Conservation (phyloP, 1,140 invertebrate genomes). For the Papilio machaon region DNA sequence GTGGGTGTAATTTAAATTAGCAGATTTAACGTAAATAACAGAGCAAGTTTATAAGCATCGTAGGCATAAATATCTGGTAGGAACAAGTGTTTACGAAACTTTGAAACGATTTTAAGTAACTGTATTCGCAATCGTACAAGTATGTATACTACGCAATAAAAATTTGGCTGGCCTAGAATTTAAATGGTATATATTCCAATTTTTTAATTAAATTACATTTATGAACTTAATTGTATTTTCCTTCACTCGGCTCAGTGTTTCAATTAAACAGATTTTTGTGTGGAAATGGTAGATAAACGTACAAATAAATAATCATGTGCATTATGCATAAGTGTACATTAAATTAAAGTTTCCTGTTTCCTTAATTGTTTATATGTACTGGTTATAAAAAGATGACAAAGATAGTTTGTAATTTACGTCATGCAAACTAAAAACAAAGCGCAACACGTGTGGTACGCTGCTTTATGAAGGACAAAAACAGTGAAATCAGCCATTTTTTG, state of each 20-base stretch:
- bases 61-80: not conserved
- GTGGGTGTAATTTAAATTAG: not conserved
- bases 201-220: not conserved
- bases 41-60: not conserved
- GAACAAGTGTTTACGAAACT: slow-evolving; percentile 11
- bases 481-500: not conserved
- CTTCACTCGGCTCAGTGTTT: not conserved
- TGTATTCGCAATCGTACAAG: not conserved
- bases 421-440: slow-evolving; percentile 13
- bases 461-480: slow-evolving; percentile 3
- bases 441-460: slow-evolving; percentile 10
- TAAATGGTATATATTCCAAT: slow-evolving; percentile 5
- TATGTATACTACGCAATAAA: not conserved
- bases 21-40: too few species aligned
- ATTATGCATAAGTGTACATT: not conserved
- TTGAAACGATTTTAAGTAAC: slow-evolving; percentile 13
- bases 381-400: not conserved
- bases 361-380: not conserved
- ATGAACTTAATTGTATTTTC: not conserved
- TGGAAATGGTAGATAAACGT: not conserved
- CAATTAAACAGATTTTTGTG: not conserved
- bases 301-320: not conserved
- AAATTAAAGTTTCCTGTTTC: not conserved
- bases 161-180: slow-evolving; percentile 16
- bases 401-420: slow-evolving; percentile 24